Base-by-base conservation (phyloP, 2,888 invertebrate species). In the Dasysyrphus tricinctus region DNA sequence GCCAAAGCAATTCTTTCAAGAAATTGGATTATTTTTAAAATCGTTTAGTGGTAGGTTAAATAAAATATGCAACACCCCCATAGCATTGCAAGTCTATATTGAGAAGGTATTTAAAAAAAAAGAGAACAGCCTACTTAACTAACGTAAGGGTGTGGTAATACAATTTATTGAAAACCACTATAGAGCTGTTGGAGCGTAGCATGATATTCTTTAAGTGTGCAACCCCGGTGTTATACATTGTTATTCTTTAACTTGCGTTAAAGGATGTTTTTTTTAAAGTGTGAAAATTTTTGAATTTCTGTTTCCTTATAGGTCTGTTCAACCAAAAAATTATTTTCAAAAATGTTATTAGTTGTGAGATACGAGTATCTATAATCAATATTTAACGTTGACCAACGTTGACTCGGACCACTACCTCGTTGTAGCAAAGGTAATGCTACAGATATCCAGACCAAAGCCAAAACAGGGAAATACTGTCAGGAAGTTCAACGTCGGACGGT, bases 1-100 rank as follows among this genome's bases (percentile, higher is more conserved):
- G 5, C 5, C 9, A 34, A 5, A 57, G 12, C 6, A 37, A 34
- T 57, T 11, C n/a, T 34, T 34, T 29, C 6, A 54, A 3, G 14
- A 5, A 16, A 57, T 57, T 57, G 57, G 57, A 57, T 57, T 57
- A 57, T 56, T 57, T 34, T 57, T 34, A 34, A 37, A 57, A 57
- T 57, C 34, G 34, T 57, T 57, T 57, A 5, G 56, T 56, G 56
- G 14, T 9, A 54, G 12, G 14, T 14, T 2, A 3, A 29, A 54
- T 54, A 32, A 6, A 32, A 5, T 5, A 6, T 32, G 5, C 32
- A 32, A 32, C 7, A 32, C 32, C 7, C 32, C 5, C 32, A 32
- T 2, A 24, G 1, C 32, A 32, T 37, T 37, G 37, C 37, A 32
- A 32, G 32, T 32, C 5, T 32, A 32, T 32, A 32, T 32, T 32